Evolutionary conservation across 1,140 invertebrate genomes (phyloP), one percentile per base, ranked within the genome.

Genomic region (Drosophila varians): DNA sequence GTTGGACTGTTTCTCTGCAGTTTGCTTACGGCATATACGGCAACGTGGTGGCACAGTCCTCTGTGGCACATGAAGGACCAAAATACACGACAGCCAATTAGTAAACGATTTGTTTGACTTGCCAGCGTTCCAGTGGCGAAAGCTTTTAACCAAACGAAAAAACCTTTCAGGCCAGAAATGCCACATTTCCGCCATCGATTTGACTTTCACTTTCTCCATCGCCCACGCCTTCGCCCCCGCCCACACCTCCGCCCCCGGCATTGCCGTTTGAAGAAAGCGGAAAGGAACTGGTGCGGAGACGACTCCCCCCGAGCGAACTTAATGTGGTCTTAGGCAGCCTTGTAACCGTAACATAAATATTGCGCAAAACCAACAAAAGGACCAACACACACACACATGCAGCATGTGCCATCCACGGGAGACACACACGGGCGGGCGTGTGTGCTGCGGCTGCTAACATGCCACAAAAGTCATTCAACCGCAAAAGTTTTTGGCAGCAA

Each of bases 261-360:
- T 31, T 31, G 14, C 23, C 18, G 3, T 23, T 52, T 3, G 23
- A 72, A 48, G 69, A 43, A 72, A 53, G 21, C 69, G 48, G 56
- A 61, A 71, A 38, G 36, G 36, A 38, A 38, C 46, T 47, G 54
- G 19, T 46, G 54, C 36, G 40, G n/a, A 31, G 28, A 48, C 47
- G 64, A 26, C 34, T 26, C 19, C n/a, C 48, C 16, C 6, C 42
- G 43, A 53, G 42, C 7, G 51, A 61, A 61, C 68, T 62, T 62
- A 77, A 73, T 76, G 74, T 57, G 57, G 64, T 47, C 46, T 60
- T 43, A 55, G 49, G 70, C 57, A 79, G 60, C 77, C 77, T 80
- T 80, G 77, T 80, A 80, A 75, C 77, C 76, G 77, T 79, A 79
- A 79, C 77, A 80, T 80, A 80, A 79, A 80, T 80, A 80, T 80